A percentile compares a stretch with the other conserved stretches of the same genome.
Conservation (phyloP, 2,113 vertebrate genomes). For the Percina caprodes region DNA sequence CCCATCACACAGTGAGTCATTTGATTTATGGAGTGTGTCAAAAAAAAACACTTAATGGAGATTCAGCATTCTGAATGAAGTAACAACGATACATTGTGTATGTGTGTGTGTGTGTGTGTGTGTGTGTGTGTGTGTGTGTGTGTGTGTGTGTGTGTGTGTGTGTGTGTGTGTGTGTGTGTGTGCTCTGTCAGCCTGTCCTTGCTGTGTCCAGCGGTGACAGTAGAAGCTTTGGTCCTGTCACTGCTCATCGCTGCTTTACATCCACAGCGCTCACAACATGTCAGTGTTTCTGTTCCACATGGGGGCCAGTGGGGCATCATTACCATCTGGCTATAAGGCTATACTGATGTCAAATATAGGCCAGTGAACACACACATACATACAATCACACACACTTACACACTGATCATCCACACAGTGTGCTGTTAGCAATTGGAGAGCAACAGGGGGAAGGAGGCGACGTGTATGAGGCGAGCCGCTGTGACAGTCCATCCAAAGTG, state of each 20-base stretch:
- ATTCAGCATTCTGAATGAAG: background rate
- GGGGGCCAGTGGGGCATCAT: conserved; percentile 71
- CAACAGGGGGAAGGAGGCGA: conserved; percentile 60
- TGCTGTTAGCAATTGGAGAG: conserved; percentile 59
- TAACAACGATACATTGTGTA: background rate
- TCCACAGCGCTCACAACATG: conserved; percentile 63
- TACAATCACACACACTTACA: conserved; percentile 17
- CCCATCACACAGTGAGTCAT: background rate
- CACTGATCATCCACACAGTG: conserved; percentile 55
- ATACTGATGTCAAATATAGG: conserved; percentile 71
- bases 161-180: conserved; percentile 1
- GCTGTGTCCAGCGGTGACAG: conserved; percentile 70
- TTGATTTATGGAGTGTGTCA: background rate
- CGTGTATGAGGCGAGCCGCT: conserved; percentile 64
- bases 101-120: conserved; percentile 24
- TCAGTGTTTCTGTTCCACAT: conserved; percentile 69
- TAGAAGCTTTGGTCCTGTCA: conserved; percentile 74
- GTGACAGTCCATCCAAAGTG: conserved; percentile 77
- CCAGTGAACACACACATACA: conserved; percentile 63
- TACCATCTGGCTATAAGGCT: conserved; percentile 76
- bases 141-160: background rate
- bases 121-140: conserved; percentile 15
- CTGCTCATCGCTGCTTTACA: conserved; percentile 63
- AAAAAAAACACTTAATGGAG: background rate
- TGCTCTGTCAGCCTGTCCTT: conserved; percentile 42